A percentile compares a stretch with the other conserved stretches of the same genome.
phyloP scores from a whole-genome alignment of 2,113 vertebrate genomes.

The Cathartes aura region DNA sequence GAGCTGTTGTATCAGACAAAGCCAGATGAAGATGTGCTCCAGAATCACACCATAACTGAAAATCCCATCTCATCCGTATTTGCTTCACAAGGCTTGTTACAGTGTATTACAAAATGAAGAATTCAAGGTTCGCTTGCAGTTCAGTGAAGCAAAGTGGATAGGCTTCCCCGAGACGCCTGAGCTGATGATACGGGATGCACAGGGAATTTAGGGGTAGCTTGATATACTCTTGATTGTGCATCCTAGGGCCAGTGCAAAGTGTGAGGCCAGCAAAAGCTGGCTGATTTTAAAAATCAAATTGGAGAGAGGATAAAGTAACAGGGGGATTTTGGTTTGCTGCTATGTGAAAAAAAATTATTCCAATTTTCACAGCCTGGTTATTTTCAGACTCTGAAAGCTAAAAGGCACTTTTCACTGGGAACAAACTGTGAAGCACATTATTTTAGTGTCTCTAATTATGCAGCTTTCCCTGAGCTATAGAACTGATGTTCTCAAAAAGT shows the following conservation, averaged over 20 bases:
- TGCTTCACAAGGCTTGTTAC: not conserved
- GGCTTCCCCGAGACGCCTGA: not conserved
- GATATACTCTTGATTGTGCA: not conserved
- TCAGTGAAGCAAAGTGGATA: not conserved
- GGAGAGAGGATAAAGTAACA: not conserved
- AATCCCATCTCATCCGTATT: not conserved
- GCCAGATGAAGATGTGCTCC: not conserved
- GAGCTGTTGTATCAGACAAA: not conserved
- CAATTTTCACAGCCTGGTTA: not conserved
- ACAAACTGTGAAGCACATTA: not conserved
- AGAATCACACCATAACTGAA: not conserved
- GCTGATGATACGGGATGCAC: rapidly evolving
- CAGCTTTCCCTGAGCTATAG: not conserved
- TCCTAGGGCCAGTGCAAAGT: not conserved
- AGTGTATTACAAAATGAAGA: not conserved
- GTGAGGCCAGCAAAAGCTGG: not conserved
- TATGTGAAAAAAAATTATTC: not conserved
- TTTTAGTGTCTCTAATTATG: not conserved
- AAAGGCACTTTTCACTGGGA: not conserved
- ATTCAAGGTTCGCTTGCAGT: not conserved
- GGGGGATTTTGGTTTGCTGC: not conserved
- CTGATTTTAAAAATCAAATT: not conserved
- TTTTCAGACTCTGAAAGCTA: constrained; percentile 17
- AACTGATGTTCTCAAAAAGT: not conserved
- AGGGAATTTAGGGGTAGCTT: not conserved